Evolutionary conservation across 2,797 vertebrate genomes (phyloP), one percentile per base, ranked within the genome.

Genomic region (Cuculus canorus): DNA sequence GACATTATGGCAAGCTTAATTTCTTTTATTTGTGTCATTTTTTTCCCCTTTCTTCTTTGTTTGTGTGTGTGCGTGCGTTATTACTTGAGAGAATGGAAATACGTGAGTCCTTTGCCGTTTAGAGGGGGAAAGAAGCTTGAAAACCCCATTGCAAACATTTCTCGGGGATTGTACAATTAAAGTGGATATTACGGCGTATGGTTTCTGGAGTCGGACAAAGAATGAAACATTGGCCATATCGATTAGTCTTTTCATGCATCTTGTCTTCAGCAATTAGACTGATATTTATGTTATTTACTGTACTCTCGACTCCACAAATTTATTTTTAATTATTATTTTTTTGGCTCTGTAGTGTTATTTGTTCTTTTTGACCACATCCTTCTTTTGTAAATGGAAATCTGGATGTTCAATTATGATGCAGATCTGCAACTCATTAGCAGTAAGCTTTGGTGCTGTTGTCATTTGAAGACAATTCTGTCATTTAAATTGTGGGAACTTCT

Each of bases 331-430:
- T 64, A 39, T 64, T 47, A 10, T 56, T 86, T 81, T 81, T 64
- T 85, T 94, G 75, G 89, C 78, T 79, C 72, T 35, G 32, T 16
- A 3, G 10, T 9, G 54, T 37, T 95, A 45, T 96, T 97, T 95
- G 92, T 96, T 88, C 96, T 94, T 15, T 39, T 18, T 79, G 91
- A 86, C 95, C 95, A 88, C 92, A 95, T 96, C 96, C 96, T 97
- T 86, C 96, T 97, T 96, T 95, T 96, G 95, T 96, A 90, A 95
- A 54, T 79, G 92, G 84, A 71, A 95, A 96, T 96, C 96, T 96
- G 95, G 92, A 71, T 91, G 93, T 86, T 96, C 95, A 90, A 88
- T 97, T 98, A 95, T 82, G 93, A 96, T 97, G 97, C 91, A 96
- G 96, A 96, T 96, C 95, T 95, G 92, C 90, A 92, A 82, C 91